Conservation (phyloP, 64 coral and sea anemone genomes). For the Actinia equina region DNA sequence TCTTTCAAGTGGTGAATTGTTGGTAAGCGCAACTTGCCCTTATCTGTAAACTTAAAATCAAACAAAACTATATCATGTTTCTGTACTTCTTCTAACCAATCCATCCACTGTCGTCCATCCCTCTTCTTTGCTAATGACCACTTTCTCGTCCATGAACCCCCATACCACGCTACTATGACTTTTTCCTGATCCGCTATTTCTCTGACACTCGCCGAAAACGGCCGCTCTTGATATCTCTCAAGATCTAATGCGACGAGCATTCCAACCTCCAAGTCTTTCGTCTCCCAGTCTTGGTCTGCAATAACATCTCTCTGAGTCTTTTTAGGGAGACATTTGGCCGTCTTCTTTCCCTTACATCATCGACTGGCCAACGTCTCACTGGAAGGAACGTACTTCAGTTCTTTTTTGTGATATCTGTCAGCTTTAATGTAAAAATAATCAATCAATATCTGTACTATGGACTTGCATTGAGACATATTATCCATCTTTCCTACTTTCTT, state of each 20-base stretch:
- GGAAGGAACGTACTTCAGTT: background rate
- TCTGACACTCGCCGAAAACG: background rate
- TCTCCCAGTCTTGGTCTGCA: background rate
- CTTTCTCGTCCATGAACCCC: conserved; percentile 15
- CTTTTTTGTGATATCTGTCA: conserved; percentile 14
- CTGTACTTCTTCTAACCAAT: conserved; percentile 21
- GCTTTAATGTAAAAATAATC: no score
- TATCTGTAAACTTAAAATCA: conserved; percentile 1
- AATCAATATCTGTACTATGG: no score
- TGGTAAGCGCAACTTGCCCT: background rate
- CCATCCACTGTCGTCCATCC: background rate
- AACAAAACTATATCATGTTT: background rate
- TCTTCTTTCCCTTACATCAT: conserved; percentile 22
- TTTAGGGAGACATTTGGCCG: background rate
- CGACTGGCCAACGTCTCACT: background rate
- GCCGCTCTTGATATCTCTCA: background rate
- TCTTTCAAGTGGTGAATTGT: background rate
- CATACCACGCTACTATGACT: background rate
- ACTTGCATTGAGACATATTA: no score
- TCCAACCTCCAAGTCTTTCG: conserved; percentile 10
- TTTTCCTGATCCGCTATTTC: background rate
- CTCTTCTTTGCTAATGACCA: background rate
- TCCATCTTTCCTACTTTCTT: no score
- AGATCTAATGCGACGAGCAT: conserved; percentile 1
- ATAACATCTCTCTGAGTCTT: background rate